Conservation (phyloP, 2,888 invertebrate genomes). For the Teleogryllus oceanicus region DNA sequence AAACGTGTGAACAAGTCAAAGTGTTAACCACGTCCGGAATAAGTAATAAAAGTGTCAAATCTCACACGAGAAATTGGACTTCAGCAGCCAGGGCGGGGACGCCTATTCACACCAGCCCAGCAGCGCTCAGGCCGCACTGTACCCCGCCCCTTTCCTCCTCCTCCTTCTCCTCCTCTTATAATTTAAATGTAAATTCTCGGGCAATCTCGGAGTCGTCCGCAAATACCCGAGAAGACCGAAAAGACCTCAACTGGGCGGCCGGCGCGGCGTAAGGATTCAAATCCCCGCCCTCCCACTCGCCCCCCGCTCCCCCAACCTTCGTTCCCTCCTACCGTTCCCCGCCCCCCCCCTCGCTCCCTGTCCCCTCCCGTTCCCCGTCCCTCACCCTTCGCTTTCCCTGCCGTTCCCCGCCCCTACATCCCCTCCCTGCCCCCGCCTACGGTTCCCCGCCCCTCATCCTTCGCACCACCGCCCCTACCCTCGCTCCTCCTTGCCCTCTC, state of each 20-base stretch:
- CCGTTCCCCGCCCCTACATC: too few species aligned
- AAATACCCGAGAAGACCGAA: slow-evolving; percentile 3
- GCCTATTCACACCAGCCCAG: background rate
- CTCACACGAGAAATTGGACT: background rate
- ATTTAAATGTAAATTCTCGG: slow-evolving; percentile 3
- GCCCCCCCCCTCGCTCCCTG: background rate
- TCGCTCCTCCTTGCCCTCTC: too few species aligned
- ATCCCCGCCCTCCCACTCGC: background rate
- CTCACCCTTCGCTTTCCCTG: too few species aligned
- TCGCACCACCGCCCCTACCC: background rate
- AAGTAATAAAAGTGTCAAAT: background rate
- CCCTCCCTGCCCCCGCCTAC: too few species aligned
- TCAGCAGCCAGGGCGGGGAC: background rate
- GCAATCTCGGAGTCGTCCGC: background rate
- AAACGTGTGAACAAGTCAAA: too few species aligned
- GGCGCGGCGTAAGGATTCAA: background rate
- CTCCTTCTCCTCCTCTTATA: background rate
- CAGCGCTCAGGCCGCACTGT: background rate
- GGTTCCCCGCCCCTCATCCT: accelerated
- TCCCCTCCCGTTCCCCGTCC: too few species aligned
- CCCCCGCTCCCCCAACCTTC: background rate
- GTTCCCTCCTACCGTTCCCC: background rate
- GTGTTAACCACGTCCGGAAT: too few species aligned
- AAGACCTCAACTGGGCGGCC: too few species aligned
- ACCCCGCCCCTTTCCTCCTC: too few species aligned